Evolutionary conservation across 2,888 invertebrate genomes (phyloP).

Genomic region (Podabrus alpinus): DNA sequence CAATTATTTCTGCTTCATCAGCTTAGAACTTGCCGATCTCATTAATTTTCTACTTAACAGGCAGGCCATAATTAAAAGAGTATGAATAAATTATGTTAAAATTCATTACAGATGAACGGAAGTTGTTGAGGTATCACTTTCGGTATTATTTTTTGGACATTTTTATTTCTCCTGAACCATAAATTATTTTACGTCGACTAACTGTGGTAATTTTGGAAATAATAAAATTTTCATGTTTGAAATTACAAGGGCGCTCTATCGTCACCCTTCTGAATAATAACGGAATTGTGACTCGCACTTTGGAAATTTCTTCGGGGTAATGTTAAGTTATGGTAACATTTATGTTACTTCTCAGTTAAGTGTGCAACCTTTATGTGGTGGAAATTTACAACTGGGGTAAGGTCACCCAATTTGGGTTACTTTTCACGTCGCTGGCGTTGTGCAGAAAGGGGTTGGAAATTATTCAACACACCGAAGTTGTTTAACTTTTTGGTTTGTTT

Average conservation of each 20-base stretch:
- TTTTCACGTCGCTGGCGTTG: background rate
- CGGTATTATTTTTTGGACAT: background rate
- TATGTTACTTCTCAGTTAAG: background rate
- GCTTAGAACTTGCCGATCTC: constrained; percentile 38
- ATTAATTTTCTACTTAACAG: constrained; percentile 38
- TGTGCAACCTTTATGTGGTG: background rate
- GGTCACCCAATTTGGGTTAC: background rate
- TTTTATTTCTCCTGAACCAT: background rate
- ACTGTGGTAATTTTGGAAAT: background rate
- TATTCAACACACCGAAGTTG: background rate
- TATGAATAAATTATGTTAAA: constrained; percentile 41
- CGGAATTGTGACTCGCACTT: background rate
- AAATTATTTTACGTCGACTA: background rate
- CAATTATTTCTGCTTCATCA: constrained; percentile 37
- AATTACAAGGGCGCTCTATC: background rate
- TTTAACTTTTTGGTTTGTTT: background rate
- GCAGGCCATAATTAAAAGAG: constrained; percentile 42
- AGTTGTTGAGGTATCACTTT: constrained; percentile 12
- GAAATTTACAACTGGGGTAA: background rate
- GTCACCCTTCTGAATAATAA: background rate
- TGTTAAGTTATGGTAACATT: background rate
- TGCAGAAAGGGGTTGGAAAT: background rate
- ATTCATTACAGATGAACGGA: constrained; percentile 37
- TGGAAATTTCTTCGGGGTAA: background rate
- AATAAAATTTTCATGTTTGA: background rate